Base-by-base conservation (phyloP, 1,140 invertebrate genomes). In the Asbolus verrucosus region DNA sequence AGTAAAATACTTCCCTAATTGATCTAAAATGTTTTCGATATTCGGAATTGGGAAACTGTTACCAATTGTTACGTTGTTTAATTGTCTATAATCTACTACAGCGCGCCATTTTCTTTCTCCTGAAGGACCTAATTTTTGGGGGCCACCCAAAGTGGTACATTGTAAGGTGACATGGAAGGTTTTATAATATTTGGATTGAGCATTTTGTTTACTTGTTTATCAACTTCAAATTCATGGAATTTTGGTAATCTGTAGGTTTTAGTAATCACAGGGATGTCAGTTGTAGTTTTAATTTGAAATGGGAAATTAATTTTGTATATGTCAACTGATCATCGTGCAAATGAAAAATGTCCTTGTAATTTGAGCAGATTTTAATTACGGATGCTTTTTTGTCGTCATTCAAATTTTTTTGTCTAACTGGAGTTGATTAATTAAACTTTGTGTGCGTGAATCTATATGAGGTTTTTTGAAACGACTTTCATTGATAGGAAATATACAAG, bases 131-230 rank as follows among this genome's bases (percentile, higher is more conserved):
- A 69, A 1, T 73, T 82, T 68, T 82, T 83, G n/a, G 77, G 78
- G 11, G 81, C 80, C 50, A 82, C 70, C 79, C 80, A 82, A 14
- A 82, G 61, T 6, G 81, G 80, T 38, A 67, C 73, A 43, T 73
- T 77, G 74, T 77, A 82, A 6, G 78, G 78, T 31, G 76, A 79
- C 27, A 67, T 65, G 14, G 76, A 79, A 19, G 73, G 71, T 39
- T 70, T 65, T 60, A 84, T 83, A n/a, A 83, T 81, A 14, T 73
- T 74, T 71, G 83, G 71, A 18, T 78, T 46, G 66, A 82, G 69
- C 80, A 83, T 81, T 75, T 82, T 78, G 2, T 76, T 8, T n/a
- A 82, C 76, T 73, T 83, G 81, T 19, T 70, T 77, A 46, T 80
- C 71, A 4, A 83, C 72, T 77, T 84, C 81, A 27, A 78, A 50